These are phyloP conservation scores for Hybognathus amarus DNA, from an alignment of 2,797 vertebrate species.

Conservation along the genomic window DNA sequence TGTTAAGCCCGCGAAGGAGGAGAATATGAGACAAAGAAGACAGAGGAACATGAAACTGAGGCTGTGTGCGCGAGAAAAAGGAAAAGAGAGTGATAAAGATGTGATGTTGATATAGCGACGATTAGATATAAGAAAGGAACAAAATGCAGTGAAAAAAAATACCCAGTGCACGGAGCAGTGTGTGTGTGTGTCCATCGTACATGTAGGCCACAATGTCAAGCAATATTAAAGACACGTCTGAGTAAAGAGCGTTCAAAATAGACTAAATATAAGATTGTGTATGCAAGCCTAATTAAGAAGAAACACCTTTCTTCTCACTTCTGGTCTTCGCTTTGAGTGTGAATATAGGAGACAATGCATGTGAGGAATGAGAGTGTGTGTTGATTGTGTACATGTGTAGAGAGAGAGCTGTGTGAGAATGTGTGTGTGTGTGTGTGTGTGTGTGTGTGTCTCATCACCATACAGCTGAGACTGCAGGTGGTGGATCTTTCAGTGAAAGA, in stretches of 20 bases:
- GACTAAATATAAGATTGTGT: constrained; percentile 18
- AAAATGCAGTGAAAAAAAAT: not conserved
- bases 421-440: constrained; percentile 64
- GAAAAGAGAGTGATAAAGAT: constrained; percentile 1
- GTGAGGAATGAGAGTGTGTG: constrained; percentile 60
- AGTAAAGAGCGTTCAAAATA: constrained; percentile 1
- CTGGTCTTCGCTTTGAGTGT: constrained; percentile 23
- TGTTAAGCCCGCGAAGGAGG: constrained; percentile 38
- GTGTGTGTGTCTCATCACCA: constrained; percentile 74
- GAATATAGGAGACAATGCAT: constrained; percentile 34
- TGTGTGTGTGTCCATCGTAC: not conserved
- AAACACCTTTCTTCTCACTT: constrained; percentile 43
- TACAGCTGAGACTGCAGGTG: constrained; percentile 86
- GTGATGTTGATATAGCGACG: constrained; percentile 6
- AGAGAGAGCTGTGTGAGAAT: constrained; percentile 30
- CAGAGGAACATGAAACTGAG: constrained; percentile 22
- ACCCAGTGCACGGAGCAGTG: constrained; percentile 1
- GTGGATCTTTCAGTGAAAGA: constrained; percentile 61
- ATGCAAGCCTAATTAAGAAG: constrained; percentile 38
- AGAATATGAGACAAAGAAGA: constrained; percentile 42
- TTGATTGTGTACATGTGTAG: constrained; percentile 45
- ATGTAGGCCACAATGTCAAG: not conserved
- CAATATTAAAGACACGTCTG: constrained; percentile 19
- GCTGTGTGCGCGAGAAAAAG: not conserved
- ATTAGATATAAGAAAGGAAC: constrained; percentile 7